Conservation (phyloP, 2,797 vertebrate species). For the Hozukius guyotensis region DNA sequence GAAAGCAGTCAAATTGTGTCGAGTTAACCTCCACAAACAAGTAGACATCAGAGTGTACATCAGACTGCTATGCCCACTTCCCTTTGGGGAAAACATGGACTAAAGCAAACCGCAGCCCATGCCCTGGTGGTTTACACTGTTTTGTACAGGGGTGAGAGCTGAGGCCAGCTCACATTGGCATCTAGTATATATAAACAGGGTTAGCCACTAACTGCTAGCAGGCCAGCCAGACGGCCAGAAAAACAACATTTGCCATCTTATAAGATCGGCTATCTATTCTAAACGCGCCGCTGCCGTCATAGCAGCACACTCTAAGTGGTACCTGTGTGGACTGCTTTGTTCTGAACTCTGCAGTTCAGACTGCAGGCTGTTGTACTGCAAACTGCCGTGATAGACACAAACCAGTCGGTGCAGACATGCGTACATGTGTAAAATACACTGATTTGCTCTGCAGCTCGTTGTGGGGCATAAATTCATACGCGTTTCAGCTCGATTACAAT, state of each 20-base stretch:
- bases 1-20: constrained; percentile 47
- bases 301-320: constrained; percentile 73
- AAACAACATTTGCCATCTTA: constrained; percentile 69
- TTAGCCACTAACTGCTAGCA: constrained; percentile 81
- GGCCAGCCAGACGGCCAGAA: constrained; percentile 75
- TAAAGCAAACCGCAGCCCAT: constrained; percentile 70
- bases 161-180: constrained; percentile 75
- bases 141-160: constrained; percentile 76
- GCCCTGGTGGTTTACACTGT: constrained; percentile 79
- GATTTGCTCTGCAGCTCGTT: constrained; percentile 1
- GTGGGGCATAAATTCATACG: neutral
- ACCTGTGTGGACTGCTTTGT: constrained; percentile 61
- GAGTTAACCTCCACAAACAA: constrained; percentile 66
- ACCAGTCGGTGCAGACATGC: neutral
- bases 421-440: neutral
- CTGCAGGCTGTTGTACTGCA: neutral
- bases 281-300: constrained; percentile 68
- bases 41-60: constrained; percentile 63
- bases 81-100: constrained; percentile 69
- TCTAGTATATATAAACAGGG: constrained; percentile 81
- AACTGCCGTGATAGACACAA: neutral
- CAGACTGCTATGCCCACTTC: constrained; percentile 72
- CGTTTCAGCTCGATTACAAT: neutral
- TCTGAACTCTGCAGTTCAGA: constrained; percentile 14
- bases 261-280: constrained; percentile 70